Base-by-base conservation (phyloP, 1,140 invertebrate species). In the Holcopasites calliopsidis region DNA sequence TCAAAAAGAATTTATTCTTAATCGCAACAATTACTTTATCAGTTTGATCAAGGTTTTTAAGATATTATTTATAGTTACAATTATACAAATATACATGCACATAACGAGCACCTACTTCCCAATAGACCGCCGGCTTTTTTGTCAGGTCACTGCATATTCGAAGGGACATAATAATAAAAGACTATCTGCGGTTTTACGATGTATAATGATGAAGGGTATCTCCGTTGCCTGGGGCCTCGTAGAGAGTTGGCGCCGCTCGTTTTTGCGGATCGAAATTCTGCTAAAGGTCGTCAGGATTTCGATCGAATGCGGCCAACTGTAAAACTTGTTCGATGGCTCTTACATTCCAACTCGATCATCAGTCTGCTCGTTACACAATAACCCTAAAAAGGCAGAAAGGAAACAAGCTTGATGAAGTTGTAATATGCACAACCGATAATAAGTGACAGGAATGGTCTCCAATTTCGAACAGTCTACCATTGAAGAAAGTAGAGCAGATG, bases 251-350 rank as follows among this genome's bases (percentile, higher is more conserved):
- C 38, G 44, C 35, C 13, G 26, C 16, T 42, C 47, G 33, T 18
- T 60, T 70, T 70, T 72, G 26, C 50, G 57, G 33, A 61, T 68
- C 55, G 76, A 60, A 65, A 75, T 68, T 26, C 4, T 60, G 42
- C 60, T 69, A 75, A 68, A 78, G 72, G 76, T 75, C 58, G 55
- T n/a, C 28, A 28, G 0, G 38, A 40, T 61, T 64, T 77, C 38
- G 28, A 52, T 23, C 26, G 55, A 26, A 62, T 8, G 28, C 47
- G 7, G 40, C 13, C 28, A 16, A 42, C 31, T 54, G 23, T 23
- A 54, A 42, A 73, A 54, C 38, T 52, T 40, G 47, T 54, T 62
- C 26, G 13, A 74, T 57, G n/a, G n/a, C n/a, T 4, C 49, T 1
- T 31, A 16, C 13, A 18, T 44, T 42, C 18, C n/a, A 28, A 6